Evolutionary conservation across 1,140 invertebrate genomes (phyloP).

Genomic region (Drosophila littoralis): DNA sequence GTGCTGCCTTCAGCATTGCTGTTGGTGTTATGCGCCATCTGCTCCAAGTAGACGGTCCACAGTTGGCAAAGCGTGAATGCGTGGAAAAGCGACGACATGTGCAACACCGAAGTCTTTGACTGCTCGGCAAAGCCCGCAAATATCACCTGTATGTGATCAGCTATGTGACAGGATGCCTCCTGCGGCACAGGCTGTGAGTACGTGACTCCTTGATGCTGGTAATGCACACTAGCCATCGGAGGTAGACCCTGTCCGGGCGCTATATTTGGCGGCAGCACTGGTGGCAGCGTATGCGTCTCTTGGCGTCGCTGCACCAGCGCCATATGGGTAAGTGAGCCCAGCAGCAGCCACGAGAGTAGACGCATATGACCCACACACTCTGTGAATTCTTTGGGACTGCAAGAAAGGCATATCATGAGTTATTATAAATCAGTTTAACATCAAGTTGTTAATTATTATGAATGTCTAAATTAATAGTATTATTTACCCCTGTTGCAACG

Average conservation of each 20-base stretch:
- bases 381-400: conserved; percentile 95
- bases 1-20: conserved; percentile 90
- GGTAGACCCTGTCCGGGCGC: conserved; percentile 43
- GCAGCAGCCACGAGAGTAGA: conserved; percentile 96
- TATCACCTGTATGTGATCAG: conserved; percentile 98
- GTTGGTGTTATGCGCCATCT: conserved; percentile 89
- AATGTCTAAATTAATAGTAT: no score
- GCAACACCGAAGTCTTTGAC: conserved; percentile 93
- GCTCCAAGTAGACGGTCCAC: conserved; percentile 99
- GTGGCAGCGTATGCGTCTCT: conserved; percentile 65
- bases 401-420: conserved; percentile 33
- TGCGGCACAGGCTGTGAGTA: conserved; percentile 96
- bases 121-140: conserved; percentile 98
- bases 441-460: no score
- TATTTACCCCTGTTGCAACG: conserved; percentile 90
- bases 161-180: conserved; percentile 97
- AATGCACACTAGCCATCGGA: conserved; percentile 60
- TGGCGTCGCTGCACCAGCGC: conserved; percentile 84
- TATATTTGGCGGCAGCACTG: conserved; percentile 41
- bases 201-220: conserved; percentile 78
- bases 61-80: conserved; percentile 94
- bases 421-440: no score
- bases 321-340: conserved; percentile 96
- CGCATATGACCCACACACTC: conserved; percentile 98
- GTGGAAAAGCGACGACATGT: conserved; percentile 96